Conservation (phyloP, 1,140 invertebrate genomes). For the Piezodorus guildinii region DNA sequence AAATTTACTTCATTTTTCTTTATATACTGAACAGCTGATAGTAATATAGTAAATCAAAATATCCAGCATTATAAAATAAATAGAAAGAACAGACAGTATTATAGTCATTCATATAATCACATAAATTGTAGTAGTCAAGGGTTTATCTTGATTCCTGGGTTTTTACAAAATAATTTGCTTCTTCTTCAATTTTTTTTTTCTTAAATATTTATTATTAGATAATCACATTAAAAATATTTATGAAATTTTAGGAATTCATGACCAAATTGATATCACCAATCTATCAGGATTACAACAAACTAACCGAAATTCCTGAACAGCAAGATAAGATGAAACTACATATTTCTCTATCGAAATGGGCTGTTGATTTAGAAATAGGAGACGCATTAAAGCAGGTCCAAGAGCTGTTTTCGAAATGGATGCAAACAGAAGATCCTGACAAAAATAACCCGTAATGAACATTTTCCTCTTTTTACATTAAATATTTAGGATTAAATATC, state of each 20-base stretch:
- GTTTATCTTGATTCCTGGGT: too few species aligned
- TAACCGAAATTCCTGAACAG: conserved; percentile 44
- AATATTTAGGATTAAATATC: not conserved
- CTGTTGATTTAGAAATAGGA: conserved; percentile 54
- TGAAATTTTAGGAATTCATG: conserved; percentile 47
- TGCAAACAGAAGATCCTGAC: conserved; percentile 51
- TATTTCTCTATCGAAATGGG: conserved; percentile 39
- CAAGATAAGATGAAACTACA: conserved; percentile 7
- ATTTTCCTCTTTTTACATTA: not conserved
- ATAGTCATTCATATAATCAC: too few species aligned
- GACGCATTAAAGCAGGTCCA: conserved; percentile 56
- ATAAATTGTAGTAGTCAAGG: too few species aligned
- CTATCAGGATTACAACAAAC: conserved; percentile 52
- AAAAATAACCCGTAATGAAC: conserved; percentile 55
- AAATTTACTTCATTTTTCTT: too few species aligned
- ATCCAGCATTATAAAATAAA: too few species aligned
- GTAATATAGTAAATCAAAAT: too few species aligned
- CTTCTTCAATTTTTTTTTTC: not conserved
- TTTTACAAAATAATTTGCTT: too few species aligned
- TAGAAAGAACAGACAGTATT: too few species aligned
- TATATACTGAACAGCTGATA: too few species aligned
- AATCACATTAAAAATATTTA: conserved; percentile 6
- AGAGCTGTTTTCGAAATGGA: conserved; percentile 57
- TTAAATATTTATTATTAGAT: not conserved
- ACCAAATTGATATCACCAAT: conserved; percentile 47